Conservation (phyloP, 2,797 vertebrate genomes). For the Aldrovandia affinis region DNA sequence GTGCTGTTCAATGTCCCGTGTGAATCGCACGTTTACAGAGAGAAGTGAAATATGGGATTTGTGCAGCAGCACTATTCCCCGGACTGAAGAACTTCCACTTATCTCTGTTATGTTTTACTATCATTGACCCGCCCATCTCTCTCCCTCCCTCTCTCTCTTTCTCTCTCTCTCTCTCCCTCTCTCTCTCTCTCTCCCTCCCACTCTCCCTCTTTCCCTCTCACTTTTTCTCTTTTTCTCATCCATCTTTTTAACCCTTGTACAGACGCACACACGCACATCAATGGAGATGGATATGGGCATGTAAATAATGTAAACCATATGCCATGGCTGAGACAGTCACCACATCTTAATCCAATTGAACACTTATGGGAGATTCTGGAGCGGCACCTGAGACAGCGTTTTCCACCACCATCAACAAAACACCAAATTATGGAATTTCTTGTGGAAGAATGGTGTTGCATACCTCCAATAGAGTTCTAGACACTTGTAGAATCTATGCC, state of each 20-base stretch:
- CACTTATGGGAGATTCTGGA: too few relatives aligned
- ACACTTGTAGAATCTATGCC: too few relatives aligned
- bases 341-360: too few relatives aligned
- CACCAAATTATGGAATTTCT: too few relatives aligned
- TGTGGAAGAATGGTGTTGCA: too few relatives aligned
- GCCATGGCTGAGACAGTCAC: too few relatives aligned
- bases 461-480: too few relatives aligned
- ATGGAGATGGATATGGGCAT: too few relatives aligned
- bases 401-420: too few relatives aligned
- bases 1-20: slow-evolving; percentile 38
- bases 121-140: not conserved
- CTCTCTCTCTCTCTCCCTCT: not conserved
- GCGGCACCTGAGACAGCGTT: too few relatives aligned
- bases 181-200: not conserved
- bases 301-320: too few relatives aligned
- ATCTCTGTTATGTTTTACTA: slow-evolving; percentile 58
- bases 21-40: slow-evolving; percentile 57
- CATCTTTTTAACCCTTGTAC: not conserved
- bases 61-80: slow-evolving; percentile 35
- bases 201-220: too few relatives aligned
- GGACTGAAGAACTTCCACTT: slow-evolving; percentile 36
- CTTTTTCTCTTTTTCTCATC: not conserved
- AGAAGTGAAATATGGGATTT: slow-evolving; percentile 48
- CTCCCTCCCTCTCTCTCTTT: not conserved
- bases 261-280: not conserved